Conservation (phyloP, 2,797 vertebrate genomes). For the Nyctalus aviator region DNA sequence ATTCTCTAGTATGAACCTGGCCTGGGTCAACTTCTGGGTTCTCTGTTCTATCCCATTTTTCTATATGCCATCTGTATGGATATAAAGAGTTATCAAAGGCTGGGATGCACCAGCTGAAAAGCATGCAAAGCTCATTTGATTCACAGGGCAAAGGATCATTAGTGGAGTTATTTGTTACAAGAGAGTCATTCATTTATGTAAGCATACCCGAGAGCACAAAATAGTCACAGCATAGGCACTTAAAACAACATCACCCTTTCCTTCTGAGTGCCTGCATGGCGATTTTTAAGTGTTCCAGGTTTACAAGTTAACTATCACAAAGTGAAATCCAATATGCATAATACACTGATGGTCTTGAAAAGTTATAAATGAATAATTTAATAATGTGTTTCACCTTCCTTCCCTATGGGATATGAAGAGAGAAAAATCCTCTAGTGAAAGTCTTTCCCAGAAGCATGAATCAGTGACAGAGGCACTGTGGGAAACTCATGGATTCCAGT, state of each 20-base stretch:
- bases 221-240: neutral
- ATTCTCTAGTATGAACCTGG: neutral
- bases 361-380: conserved; percentile 59
- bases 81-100: neutral
- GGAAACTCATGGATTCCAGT: neutral
- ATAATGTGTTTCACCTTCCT: neutral
- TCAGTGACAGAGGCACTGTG: conserved; percentile 45
- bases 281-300: neutral
- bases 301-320: neutral
- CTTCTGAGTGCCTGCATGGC: neutral
- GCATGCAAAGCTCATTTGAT: neutral
- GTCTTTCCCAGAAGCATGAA: conserved; percentile 40
- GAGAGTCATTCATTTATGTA: neutral
- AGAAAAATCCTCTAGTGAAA: conserved; percentile 33
- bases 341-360: conserved; percentile 36
- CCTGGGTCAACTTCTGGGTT: too few species aligned
- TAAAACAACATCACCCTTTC: neutral
- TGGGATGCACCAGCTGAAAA: neutral
- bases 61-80: neutral
- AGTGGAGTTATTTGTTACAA: neutral
- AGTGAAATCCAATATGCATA: neutral
- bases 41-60: too few species aligned
- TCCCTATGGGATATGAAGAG: neutral
- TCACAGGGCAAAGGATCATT: neutral
- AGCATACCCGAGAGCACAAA: neutral